Evolutionary conservation across 2,888 invertebrate species (phyloP).

Genomic region (Andrena bucephala): DNA sequence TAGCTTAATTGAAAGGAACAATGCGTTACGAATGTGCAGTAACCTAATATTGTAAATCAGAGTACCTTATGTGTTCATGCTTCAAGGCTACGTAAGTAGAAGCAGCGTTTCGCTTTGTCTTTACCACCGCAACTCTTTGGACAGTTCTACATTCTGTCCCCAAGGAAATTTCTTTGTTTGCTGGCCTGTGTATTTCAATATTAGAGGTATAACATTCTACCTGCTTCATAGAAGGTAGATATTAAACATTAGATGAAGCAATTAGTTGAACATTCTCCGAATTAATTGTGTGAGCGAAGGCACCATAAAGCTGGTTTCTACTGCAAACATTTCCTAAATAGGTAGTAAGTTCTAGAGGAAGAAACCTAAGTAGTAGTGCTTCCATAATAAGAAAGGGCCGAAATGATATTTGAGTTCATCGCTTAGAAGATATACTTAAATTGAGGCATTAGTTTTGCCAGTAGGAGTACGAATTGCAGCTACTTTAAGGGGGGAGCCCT

Average conservation of each 20-base stretch:
- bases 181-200: background rate
- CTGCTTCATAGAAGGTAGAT: background rate
- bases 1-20: slow-evolving; percentile 2
- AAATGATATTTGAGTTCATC: background rate
- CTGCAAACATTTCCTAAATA: background rate
- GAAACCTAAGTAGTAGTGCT: background rate
- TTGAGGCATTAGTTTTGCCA: background rate
- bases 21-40: background rate
- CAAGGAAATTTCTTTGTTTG: slow-evolving; percentile 1
- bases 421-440: background rate
- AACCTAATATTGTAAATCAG: background rate
- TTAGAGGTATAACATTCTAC: background rate
- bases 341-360: background rate
- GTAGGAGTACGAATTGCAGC: background rate
- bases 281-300: background rate
- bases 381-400: no score
- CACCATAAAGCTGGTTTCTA: background rate
- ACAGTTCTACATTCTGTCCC: background rate
- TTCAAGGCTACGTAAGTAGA: background rate
- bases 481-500: background rate
- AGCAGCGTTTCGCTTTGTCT: background rate
- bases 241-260: background rate
- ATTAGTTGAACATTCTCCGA: background rate
- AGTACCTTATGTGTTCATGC: background rate
- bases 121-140: background rate